These are phyloP conservation scores for Petrocephalus sullivani DNA, from an alignment of 2,797 vertebrate species.

Conservation along the genomic window DNA sequence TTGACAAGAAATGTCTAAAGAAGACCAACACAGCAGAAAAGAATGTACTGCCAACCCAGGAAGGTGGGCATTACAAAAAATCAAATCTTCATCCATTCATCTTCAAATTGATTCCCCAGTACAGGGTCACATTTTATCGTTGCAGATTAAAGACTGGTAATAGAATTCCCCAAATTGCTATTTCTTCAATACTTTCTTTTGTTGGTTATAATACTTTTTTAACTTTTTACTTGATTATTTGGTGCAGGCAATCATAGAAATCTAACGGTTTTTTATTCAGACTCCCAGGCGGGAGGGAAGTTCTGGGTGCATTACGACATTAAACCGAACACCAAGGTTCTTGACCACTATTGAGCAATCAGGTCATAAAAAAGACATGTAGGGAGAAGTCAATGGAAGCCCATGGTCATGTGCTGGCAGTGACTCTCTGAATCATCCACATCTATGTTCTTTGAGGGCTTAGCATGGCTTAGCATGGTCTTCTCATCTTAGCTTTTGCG, in stretches of 20 bases:
- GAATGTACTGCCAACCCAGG: slow-evolving; percentile 44
- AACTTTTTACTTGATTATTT: neutral
- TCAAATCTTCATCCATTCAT: neutral
- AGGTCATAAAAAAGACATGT: neutral
- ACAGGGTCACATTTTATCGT: neutral
- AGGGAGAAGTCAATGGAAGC: neutral
- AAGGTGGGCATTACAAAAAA: slow-evolving; percentile 46
- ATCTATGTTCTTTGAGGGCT: neutral
- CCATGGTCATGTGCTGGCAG: neutral
- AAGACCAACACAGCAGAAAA: slow-evolving; percentile 47
- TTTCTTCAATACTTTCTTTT: neutral
- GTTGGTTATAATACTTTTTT: neutral
- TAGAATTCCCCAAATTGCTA: neutral
- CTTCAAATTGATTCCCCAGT: neutral
- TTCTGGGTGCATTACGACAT: neutral
- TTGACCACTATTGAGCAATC: neutral
- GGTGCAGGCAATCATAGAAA: neutral
- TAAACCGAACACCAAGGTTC: neutral
- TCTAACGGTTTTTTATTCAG: too few relatives aligned
- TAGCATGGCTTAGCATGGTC: neutral
- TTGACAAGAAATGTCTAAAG: slow-evolving; percentile 48
- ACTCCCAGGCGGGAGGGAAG: neutral
- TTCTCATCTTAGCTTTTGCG: neutral
- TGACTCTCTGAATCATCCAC: neutral
- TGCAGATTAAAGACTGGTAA: neutral